These are phyloP conservation scores for Mandrillus leucophaeus DNA, from an alignment of 2,113 vertebrate genomes.

Conservation along the genomic window DNA sequence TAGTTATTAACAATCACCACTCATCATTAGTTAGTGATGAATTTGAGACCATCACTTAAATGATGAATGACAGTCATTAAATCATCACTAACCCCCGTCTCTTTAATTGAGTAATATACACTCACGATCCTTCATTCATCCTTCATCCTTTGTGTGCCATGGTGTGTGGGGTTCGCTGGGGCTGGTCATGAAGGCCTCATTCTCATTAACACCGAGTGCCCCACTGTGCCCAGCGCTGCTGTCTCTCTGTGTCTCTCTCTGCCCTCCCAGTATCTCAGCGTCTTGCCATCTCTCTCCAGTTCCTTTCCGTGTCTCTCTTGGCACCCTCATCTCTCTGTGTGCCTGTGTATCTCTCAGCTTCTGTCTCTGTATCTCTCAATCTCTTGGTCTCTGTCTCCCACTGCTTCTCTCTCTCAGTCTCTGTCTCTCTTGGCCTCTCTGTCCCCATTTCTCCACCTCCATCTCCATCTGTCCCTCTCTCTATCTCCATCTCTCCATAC, in stretches of 20 bases:
- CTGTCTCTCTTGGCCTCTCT: too few relatives aligned
- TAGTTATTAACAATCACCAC: not conserved
- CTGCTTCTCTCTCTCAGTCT: not conserved
- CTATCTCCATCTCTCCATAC: not conserved
- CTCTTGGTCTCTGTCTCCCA: not conserved
- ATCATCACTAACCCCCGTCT: not conserved
- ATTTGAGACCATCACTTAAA: not conserved
- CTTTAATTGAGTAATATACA: not conserved
- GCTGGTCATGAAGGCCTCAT: not conserved
- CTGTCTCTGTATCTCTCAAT: too few relatives aligned
- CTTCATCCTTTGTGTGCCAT: fast-evolving
- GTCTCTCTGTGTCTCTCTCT: not conserved
- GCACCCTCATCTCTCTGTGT: not conserved
- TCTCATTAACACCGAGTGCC: not conserved
- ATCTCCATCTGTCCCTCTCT: not conserved
- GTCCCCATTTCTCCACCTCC: not conserved
- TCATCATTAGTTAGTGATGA: not conserved
- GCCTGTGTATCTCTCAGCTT: not conserved
- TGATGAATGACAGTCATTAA: not conserved
- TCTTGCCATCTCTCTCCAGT: not conserved
- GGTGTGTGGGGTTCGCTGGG: not conserved
- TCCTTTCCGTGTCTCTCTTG: not conserved
- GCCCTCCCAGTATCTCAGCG: not conserved
- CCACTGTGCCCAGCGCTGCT: fast-evolving
- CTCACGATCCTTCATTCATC: not conserved